Percentiles rank a stretch among this genome's conserved stretches.
These are phyloP conservation scores for Amphimallon solstitiale DNA, from an alignment of 2,888 invertebrate species.

Conservation along the genomic window DNA sequence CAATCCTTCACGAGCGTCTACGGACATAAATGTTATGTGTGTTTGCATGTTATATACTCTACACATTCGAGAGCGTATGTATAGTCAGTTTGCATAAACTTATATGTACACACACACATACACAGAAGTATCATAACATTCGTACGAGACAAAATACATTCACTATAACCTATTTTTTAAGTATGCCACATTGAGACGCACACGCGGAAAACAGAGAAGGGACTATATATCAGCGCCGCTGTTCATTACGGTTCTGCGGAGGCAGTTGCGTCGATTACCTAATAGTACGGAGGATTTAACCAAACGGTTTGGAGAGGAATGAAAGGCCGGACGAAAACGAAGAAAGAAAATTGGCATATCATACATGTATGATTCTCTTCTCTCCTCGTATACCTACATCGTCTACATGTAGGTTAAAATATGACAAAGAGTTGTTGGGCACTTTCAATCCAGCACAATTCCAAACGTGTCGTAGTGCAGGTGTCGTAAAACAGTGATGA, in stretches of 20 bases:
- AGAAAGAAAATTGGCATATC: not conserved
- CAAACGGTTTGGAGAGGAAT: not conserved
- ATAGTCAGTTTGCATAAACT: no score
- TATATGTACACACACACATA: no score
- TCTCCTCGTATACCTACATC: no score
- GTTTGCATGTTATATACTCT: no score
- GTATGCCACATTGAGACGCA: not conserved
- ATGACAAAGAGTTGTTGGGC: no score
- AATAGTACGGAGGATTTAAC: not conserved
- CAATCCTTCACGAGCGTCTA: no score
- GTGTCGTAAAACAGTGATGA: no score
- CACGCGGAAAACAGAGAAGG: not conserved
- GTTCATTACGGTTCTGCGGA: not conserved
- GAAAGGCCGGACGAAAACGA: not conserved
- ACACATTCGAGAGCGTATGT: no score
- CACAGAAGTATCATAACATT: not conserved
- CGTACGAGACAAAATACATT: not conserved
- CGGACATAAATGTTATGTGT: no score
- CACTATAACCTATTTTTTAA: constrained; percentile 5
- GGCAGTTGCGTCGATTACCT: not conserved
- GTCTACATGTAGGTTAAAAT: no score
- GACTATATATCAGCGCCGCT: not conserved
- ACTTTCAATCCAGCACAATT: no score
- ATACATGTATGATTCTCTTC: not conserved
- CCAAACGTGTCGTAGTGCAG: no score